Evolutionary conservation across 1,140 invertebrate species (phyloP), one percentile per base, ranked within the genome.

Genomic region (Geopemphigus sp.): DNA sequence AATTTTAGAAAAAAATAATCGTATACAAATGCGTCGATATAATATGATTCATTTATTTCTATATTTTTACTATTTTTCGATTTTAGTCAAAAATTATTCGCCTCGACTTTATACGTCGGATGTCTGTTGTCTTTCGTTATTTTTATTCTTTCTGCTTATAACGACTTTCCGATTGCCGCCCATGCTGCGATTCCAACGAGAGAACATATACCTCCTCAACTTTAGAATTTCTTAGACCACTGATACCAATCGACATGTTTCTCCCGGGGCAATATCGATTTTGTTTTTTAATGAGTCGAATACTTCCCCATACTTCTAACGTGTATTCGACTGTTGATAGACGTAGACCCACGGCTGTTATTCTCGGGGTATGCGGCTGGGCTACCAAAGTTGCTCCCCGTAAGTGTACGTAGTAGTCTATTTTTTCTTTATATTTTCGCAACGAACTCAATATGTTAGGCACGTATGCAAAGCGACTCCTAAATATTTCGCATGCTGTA

Each of bases 281-380:
- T 73, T n/a, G n/a, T 5, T 50, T 73, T 73, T 47, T 32, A 26
- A 39, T 47, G 70, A 10, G 70, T 50, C 5, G 70, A 73, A n/a
- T n/a, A 10, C 19, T 50, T 47, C 70, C 70, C 70, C 70, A 73
- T 24, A 73, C 70, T n/a, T 32, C 32, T 19, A 10, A 73, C n/a
- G 70, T 32, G 39, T 73, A 73, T 24, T 73, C 70, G 10, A 10
- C 32, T 73, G 70, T 73, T 19, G 80, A 81, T 17, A 81, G 6
- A 57, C 80, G n/a, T 19, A 80, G 39, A 24, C 57, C 78, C 17
- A 80, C 10, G 5, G 57, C 45, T 8, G 78, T 24, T 32, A 59
- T 80, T 64, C 59, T 10, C 26, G 26, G 22, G 12, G 39, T 45
- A 5, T 66, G 15, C 15, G 54, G 15, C 15, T 57, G 15, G 15